phyloP scores from a whole-genome alignment of 37 sponge, comb jelly and placozoan genomes.

The Beroe ovata region DNA sequence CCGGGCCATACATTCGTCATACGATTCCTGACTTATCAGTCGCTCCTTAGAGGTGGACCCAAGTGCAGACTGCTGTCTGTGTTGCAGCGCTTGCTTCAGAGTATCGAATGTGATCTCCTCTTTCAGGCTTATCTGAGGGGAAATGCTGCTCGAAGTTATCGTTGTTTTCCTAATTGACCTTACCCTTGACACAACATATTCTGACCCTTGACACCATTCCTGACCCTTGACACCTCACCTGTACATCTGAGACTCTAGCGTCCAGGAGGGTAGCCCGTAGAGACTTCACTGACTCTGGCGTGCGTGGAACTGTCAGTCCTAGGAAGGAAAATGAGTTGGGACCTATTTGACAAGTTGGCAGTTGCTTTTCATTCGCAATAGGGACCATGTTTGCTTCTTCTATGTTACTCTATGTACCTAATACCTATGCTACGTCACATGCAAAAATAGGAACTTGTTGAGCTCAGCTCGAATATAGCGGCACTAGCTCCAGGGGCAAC shows the following conservation, averaged over 20 bases:
- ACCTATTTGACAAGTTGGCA: too few relatives aligned
- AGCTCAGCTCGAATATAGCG: too few relatives aligned
- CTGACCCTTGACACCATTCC: not conserved
- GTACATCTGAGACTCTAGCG: conserved; percentile 16
- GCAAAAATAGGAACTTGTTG: too few relatives aligned
- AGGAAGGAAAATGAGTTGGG: too few relatives aligned
- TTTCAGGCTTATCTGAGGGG: conserved; percentile 16
- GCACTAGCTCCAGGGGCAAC: too few relatives aligned
- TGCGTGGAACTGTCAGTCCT: conserved; percentile 52
- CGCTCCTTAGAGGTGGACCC: conserved; percentile 22
- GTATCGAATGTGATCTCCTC: conserved; percentile 54
- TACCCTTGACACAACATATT: too few relatives aligned
- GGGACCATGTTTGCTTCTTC: too few relatives aligned
- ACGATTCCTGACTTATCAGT: conserved; percentile 34
- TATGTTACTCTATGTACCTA: too few relatives aligned
- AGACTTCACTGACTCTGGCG: conserved; percentile 32
- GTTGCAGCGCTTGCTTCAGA: conserved; percentile 57
- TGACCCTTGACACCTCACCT: not conserved
- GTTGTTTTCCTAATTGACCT: too few relatives aligned
- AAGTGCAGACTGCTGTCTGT: conserved; percentile 21
- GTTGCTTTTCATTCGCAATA: too few relatives aligned
- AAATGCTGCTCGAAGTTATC: too few relatives aligned
- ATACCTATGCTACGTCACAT: too few relatives aligned
- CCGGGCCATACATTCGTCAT: conserved; percentile 46
- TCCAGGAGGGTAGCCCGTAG: not conserved